phyloP scores from a whole-genome alignment of 2,888 invertebrate genomes.

The Drosophila atripex region DNA sequence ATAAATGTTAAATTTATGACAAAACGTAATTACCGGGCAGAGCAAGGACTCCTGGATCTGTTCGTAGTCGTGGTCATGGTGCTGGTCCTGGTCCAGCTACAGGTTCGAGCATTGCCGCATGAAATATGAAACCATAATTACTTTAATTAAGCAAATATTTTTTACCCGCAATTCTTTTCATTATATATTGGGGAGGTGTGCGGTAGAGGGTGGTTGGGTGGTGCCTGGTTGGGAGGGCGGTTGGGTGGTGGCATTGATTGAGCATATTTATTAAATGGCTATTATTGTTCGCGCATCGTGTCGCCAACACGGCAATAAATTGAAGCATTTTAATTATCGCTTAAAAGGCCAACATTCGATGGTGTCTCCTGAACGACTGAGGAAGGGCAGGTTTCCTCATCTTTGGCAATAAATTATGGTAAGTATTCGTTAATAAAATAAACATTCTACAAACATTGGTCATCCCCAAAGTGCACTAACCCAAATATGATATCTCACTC shows the following conservation, averaged over 20 bases:
- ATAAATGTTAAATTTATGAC: constrained; percentile 76
- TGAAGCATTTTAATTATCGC: constrained; percentile 75
- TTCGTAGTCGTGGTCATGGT: background rate
- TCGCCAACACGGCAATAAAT: constrained; percentile 51
- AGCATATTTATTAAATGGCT: constrained; percentile 75
- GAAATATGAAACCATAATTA: constrained; percentile 79
- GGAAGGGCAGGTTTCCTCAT: background rate
- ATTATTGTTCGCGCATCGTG: constrained; percentile 58
- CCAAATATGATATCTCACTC: too few species aligned
- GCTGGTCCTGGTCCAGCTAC: constrained; percentile 21
- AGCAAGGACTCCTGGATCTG: constrained; percentile 16
- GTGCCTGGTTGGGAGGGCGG: constrained; percentile 5
- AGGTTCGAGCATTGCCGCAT: constrained; percentile 42
- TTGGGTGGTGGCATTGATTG: constrained; percentile 65
- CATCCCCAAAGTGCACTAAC: too few species aligned
- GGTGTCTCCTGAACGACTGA: background rate
- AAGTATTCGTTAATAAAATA: background rate
- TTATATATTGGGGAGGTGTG: constrained; percentile 21
- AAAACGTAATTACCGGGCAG: constrained; percentile 69
- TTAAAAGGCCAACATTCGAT: constrained; percentile 51
- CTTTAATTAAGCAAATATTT: constrained; percentile 79
- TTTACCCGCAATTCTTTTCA: constrained; percentile 45
- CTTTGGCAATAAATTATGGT: background rate
- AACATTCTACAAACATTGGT: too few species aligned
- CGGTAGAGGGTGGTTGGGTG: constrained; percentile 10